Evolutionary conservation across 2,888 invertebrate species (phyloP).

Genomic region (Itoplectis maculator): DNA sequence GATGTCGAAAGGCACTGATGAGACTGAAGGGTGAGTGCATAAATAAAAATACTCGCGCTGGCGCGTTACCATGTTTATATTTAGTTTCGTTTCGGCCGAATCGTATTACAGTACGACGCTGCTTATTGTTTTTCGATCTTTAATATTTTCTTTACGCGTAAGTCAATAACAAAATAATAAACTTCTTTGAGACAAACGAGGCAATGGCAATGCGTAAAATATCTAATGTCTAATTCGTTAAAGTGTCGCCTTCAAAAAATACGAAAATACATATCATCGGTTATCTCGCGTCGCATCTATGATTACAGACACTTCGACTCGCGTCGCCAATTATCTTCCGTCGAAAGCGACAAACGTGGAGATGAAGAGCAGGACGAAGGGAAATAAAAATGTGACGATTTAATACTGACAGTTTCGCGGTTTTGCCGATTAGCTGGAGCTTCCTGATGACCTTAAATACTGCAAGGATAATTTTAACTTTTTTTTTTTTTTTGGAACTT

Average conservation of each 20-base stretch:
- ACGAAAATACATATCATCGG: slow-evolving; percentile 61
- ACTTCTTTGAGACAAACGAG: background rate
- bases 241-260: slow-evolving; percentile 58
- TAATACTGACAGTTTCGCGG: slow-evolving; percentile 53
- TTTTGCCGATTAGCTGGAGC: slow-evolving; percentile 4
- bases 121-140: slow-evolving; percentile 9
- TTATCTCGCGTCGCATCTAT: slow-evolving; percentile 43
- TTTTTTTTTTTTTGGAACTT: slow-evolving; percentile 21
- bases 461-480: slow-evolving; percentile 2
- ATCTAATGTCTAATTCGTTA: slow-evolving; percentile 39
- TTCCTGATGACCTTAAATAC: slow-evolving; percentile 9
- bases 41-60: slow-evolving; percentile 26
- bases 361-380: slow-evolving; percentile 3
- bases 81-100: slow-evolving; percentile 14
- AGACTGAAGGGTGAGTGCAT: background rate
- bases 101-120: slow-evolving; percentile 28
- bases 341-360: slow-evolving; percentile 41
- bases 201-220: slow-evolving; percentile 30
- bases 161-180: slow-evolving; percentile 1
- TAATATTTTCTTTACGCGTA: slow-evolving; percentile 21
- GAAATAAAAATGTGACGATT: slow-evolving; percentile 15
- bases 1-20: slow-evolving; percentile 30
- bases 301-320: slow-evolving; percentile 9
- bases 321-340: slow-evolving; percentile 38
- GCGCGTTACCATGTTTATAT: slow-evolving; percentile 38